Percentiles rank a stretch among this genome's conserved stretches.
These are phyloP conservation scores for Temnothorax ravouxi DNA, from an alignment of 2,888 invertebrate genomes.

Conservation along the genomic window DNA sequence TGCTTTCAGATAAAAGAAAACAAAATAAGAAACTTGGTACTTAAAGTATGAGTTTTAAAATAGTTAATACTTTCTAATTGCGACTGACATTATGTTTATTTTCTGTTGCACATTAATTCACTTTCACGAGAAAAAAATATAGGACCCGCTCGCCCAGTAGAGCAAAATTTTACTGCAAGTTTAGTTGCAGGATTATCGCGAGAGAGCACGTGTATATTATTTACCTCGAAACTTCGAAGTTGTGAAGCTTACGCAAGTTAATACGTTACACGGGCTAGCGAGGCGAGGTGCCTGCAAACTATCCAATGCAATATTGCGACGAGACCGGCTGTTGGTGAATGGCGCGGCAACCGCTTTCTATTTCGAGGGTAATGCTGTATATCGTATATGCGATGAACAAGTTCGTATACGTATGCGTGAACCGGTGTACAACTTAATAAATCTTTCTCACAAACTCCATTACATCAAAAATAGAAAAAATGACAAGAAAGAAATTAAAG, in stretches of 20 bases:
- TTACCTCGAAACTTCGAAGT: conserved; percentile 46
- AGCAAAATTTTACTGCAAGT: conserved; percentile 21
- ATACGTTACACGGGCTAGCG: conserved; percentile 49
- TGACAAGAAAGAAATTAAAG: not conserved
- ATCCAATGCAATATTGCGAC: conserved; percentile 51
- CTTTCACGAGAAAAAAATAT: not conserved
- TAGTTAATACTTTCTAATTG: not conserved
- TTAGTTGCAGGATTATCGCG: conserved; percentile 44
- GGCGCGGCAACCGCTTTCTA: conserved; percentile 40
- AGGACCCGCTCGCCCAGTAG: not conserved
- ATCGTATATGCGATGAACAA: conserved; percentile 13
- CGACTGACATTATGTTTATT: not conserved
- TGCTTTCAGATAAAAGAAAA: not conserved
- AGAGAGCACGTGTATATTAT: conserved; percentile 46
- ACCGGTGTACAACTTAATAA: conserved; percentile 10
- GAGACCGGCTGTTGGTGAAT: conserved; percentile 38
- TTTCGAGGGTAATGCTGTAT: conserved; percentile 23
- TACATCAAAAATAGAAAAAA: not conserved
- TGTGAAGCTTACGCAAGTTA: conserved; percentile 47
- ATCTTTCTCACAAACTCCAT: conserved; percentile 18
- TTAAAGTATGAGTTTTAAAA: not conserved
- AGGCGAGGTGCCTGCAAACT: conserved; percentile 46
- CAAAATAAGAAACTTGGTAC: not conserved
- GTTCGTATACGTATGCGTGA: not conserved
- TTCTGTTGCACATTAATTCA: not conserved